Evolutionary conservation across 2,888 invertebrate genomes (phyloP), one percentile per base, ranked within the genome.

Genomic region (Orgyia antiqua): DNA sequence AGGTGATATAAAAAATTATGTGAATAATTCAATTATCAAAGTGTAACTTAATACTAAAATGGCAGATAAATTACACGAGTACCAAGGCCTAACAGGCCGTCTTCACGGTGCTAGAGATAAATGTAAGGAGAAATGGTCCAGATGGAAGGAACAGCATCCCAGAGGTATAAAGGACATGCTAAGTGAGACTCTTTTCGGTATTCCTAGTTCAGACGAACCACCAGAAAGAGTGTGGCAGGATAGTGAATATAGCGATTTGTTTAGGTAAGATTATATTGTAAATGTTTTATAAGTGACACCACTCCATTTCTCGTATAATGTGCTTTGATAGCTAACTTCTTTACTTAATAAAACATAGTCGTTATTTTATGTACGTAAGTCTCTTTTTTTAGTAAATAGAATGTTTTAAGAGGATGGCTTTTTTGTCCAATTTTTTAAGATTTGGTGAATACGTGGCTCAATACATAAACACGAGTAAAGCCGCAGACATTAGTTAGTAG

Each of bases 41-140:
- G 10, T 23, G 10, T 23, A 23, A 10, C 3, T 2, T 6, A 23
- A 10, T 10, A 24, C 1, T 9, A 18, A 49, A 47, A 92, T 91
- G 91, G 91, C 91, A 59, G 94, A 94, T 47, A 95, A 95, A 68
- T 71, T 95, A 31, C 89, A 93, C 57, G 92, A 93, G 51, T 95
- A 95, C 66, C 92, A 94, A 65, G 94, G 95, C 0, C 75, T 91
- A 29, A 71, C 90, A 1, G 94, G 94, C 4, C 87, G 93, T 12
- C 64, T 92, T 13, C 94, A 95, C 59, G 87, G 88, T 10, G 80
- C 89, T 40, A 87, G 92, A 26, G 93, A 94, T 44, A 83, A 83
- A 33, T 78, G 91, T 19, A 88, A 87, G 33, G 92, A 92, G 59
- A 87, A 88, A 39, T 91, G 89, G 87, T 64, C 86, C 2, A 70